Percentiles rank a stretch among this genome's conserved stretches.
Conservation (phyloP, 2,113 vertebrate species). For the Herpetotheres cachinnans region DNA sequence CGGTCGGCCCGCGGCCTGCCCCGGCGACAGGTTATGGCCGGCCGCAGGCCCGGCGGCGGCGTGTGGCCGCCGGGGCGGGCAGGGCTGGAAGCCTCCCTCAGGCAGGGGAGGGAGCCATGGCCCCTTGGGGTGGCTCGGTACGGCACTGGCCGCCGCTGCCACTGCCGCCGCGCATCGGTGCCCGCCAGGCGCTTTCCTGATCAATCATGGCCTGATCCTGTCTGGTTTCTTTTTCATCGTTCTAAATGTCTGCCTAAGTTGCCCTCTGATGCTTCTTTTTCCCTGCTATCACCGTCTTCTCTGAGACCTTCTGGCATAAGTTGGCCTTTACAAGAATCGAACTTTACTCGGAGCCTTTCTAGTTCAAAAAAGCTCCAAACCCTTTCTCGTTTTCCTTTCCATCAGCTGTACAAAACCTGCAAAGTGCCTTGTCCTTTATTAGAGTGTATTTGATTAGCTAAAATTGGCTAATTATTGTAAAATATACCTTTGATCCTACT, state of each 20-base stretch:
- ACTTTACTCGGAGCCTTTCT: not conserved
- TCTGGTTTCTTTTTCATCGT: not conserved
- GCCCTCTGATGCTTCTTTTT: not conserved
- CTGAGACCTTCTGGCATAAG: not conserved
- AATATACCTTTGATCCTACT: not conserved
- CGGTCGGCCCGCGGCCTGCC: too few relatives aligned
- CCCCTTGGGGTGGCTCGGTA: too few relatives aligned
- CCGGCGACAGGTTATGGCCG: rapidly evolving
- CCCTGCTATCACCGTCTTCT: rapidly evolving
- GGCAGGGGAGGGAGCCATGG: not conserved
- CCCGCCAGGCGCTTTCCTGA: rapidly evolving
- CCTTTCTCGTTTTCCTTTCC: not conserved
- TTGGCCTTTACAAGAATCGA: not conserved
- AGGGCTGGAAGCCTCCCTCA: not conserved
- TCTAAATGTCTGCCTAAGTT: not conserved
- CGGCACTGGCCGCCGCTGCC: too few relatives aligned
- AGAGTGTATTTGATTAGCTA: not conserved
- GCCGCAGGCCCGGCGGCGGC: not conserved
- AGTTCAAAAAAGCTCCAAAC: not conserved
- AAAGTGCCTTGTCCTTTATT: not conserved
- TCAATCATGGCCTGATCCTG: rapidly evolving
- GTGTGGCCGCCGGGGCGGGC: not conserved
- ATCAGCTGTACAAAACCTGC: not conserved
- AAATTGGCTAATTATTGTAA: not conserved
- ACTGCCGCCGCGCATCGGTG: rapidly evolving